Percentiles rank a stretch among this genome's conserved stretches.
Evolutionary conservation across 2,113 vertebrate species (phyloP).

Genomic region (Saguinus imperator): DNA sequence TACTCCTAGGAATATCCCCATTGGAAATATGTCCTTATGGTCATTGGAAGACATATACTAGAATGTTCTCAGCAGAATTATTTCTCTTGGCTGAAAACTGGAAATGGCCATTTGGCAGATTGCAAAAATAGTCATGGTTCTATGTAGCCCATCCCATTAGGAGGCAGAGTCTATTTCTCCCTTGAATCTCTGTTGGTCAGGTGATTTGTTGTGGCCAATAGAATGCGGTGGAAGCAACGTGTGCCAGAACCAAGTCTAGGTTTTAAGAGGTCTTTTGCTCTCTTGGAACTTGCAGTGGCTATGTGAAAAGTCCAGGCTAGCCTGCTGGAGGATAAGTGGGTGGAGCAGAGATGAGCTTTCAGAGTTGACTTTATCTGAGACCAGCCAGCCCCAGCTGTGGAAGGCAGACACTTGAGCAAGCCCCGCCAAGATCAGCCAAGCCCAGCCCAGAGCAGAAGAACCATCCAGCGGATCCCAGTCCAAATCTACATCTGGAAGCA

Average conservation of each 20-base stretch:
- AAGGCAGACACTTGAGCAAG: accelerated
- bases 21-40: neutral
- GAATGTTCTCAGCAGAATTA: neutral
- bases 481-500: neutral
- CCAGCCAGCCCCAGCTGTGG: neutral
- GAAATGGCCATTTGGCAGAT: neutral
- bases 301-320: neutral
- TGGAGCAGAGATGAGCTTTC: neutral
- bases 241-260: too few species aligned
- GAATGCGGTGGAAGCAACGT: neutral
- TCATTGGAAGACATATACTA: neutral
- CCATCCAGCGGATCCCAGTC: neutral
- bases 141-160: neutral
- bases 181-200: neutral
- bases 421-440: neutral
- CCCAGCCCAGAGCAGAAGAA: neutral
- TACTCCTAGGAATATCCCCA: neutral
- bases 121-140: neutral
- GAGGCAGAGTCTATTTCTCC: neutral
- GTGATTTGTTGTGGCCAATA: neutral
- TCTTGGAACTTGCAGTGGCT: too few species aligned
- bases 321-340: neutral
- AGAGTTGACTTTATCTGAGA: neutral
- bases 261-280: neutral
- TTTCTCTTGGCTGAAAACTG: neutral